Conservation (phyloP, 2,888 invertebrate genomes). For the Xanthorhoe spadicearia region DNA sequence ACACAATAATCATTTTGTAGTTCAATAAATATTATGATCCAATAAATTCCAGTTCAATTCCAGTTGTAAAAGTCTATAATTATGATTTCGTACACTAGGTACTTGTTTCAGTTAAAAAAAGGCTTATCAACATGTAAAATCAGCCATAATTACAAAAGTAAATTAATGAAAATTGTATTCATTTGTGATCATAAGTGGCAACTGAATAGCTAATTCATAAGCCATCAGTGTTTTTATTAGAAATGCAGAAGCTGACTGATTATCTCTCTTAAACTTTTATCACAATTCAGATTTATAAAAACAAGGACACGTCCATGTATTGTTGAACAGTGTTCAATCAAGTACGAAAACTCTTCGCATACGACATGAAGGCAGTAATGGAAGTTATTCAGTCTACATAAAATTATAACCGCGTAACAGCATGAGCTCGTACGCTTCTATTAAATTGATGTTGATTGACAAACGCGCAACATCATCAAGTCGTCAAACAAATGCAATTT, state of each 20-base stretch:
- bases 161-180: too few relatives aligned
- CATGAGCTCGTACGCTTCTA: constrained; percentile 35
- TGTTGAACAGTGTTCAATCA: background rate
- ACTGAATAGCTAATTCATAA: background rate
- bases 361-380: background rate
- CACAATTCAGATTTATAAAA: too few relatives aligned
- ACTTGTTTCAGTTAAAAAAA: too few relatives aligned
- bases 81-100: too few relatives aligned
- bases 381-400: constrained; percentile 8
- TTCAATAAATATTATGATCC: constrained; percentile 5
- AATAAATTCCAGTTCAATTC: background rate
- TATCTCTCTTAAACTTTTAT: too few relatives aligned
- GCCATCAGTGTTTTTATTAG: background rate
- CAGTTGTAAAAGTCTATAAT: too few relatives aligned
- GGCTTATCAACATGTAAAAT: too few relatives aligned
- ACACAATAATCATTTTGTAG: constrained; percentile 6
- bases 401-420: constrained; percentile 33
- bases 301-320: too few relatives aligned
- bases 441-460: constrained; percentile 50
- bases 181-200: too few relatives aligned
- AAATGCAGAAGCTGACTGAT: background rate
- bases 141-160: too few relatives aligned
- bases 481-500: constrained; percentile 55
- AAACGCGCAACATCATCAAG: constrained; percentile 52
- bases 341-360: constrained; percentile 1